These are phyloP conservation scores for Diorhabda carinulata DNA, from an alignment of 1,140 invertebrate species.

Conservation along the genomic window DNA sequence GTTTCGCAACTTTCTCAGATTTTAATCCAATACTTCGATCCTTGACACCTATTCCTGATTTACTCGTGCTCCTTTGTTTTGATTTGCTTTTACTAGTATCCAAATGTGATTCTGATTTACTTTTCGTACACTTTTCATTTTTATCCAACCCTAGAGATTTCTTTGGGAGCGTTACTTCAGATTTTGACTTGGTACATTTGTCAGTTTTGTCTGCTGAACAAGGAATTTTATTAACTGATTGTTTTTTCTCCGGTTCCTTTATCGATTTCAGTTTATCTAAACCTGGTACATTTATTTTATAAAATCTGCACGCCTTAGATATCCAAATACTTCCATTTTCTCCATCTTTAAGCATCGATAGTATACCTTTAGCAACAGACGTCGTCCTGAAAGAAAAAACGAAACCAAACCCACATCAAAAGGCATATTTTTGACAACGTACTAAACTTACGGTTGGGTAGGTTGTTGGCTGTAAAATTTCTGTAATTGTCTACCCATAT, in stretches of 20 bases:
- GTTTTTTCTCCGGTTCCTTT: conserved; percentile 6
- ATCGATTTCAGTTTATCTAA: conserved; percentile 17
- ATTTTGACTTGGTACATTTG: too few relatives aligned
- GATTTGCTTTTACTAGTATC: too few relatives aligned
- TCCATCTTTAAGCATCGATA: conserved; percentile 50
- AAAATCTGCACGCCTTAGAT: conserved; percentile 50
- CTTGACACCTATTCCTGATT: too few relatives aligned
- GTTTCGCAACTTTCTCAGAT: too few relatives aligned
- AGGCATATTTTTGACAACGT: background rate
- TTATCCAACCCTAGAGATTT: too few relatives aligned
- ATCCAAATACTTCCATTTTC: conserved; percentile 54
- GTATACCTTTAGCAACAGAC: conserved; percentile 50
- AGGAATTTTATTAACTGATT: background rate
- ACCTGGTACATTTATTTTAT: conserved; percentile 50
- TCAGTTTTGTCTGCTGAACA: too few relatives aligned
- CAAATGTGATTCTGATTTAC: too few relatives aligned
- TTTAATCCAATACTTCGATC: too few relatives aligned
- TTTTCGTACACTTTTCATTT: too few relatives aligned
- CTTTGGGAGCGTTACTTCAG: too few relatives aligned
- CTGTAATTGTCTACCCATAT: background rate
- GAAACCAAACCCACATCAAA: background rate
- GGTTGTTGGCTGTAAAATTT: background rate
- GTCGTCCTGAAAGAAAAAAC: conserved; percentile 41
- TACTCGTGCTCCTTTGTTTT: too few relatives aligned
- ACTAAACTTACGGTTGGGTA: background rate